Evolutionary conservation across 2,797 vertebrate genomes (phyloP), one percentile per base, ranked within the genome.

Genomic region (Astyanax mexicanus): DNA sequence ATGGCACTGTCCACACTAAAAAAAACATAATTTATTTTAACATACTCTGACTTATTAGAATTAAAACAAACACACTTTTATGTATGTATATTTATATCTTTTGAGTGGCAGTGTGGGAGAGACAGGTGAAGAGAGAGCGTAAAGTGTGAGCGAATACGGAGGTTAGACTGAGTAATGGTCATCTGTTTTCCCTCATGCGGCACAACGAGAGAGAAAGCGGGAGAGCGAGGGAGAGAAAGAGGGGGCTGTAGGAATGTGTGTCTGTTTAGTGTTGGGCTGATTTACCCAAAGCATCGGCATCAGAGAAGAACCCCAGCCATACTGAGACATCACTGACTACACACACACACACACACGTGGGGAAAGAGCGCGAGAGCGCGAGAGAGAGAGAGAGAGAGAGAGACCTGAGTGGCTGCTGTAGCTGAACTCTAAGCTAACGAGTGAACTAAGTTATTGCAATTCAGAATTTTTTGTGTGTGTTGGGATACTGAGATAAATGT

Each of bases 141-240:
- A 83, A 84, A 85, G 67, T 17, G 57, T 38, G 32, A 60, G 73
- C 9, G 44, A 23, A 58, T 66, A 42, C 86, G 81, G 84, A 86
- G 38, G 81, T 78, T 35, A 54, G 45, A 21, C 44, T 52, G 83
- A 83, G 79, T 84, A 81, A 82, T 78, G 84, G 88, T 77, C 55
- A 84, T 91, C 90, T 93, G 92, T 87, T 91, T 92, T 89, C 87
- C 86, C 81, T 93, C 89, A 90, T 44, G 69, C 77, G 84, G 82
- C 77, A 84, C 81, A 84, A 66, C 81, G 84, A 66, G 66, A 23
- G 44, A 40, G 40, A 44, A 40, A 52, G 57, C 25, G 84, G 83
- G 86, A 86, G 80, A 77, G 4, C 45, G 84, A 40, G 66, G 23
- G 54, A 51, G 61, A 13, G 58, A 32, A 45, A 49, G 86, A 32